Base-by-base conservation (phyloP, 2,888 invertebrate genomes). In the Helleia helle region DNA sequence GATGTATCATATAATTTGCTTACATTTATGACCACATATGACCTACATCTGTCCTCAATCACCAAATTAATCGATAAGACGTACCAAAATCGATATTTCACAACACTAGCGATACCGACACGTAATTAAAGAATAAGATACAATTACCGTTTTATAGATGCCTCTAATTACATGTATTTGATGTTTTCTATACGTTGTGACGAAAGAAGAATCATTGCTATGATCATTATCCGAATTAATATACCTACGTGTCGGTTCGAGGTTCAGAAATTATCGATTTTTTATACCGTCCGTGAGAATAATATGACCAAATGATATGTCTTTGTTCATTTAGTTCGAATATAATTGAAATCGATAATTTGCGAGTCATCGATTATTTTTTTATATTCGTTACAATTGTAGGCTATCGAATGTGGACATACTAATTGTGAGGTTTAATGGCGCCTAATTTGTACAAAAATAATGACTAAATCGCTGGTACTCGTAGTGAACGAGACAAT, bases 71-170 rank as follows among this genome's bases (percentile, higher is more conserved):
- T 44, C 42, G 37, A 45, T 40, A 39, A 43, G 42, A 28, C 37
- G 36, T 18, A 31, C 29, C 38, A 36, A 44, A 46, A 41, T 36
- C 43, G 46, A 44, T 57, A 57, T 71, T 71, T 63, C 71, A 55
- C 58, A 71, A 36, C 18, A 36, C 36, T 14, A 36, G 7, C 22
- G 54, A 58, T 56, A 62, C 52, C 76, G 73, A 72, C 71, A 73
- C 73, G 65, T 80, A 80, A 81, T 83, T 79, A 83, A 76, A 79
- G 77, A 77, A 75, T 71, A 77, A 65, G 71, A 56, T 58, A 76
- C 77, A 79, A 81, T 80, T 77, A 80, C 80, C 76, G 74, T 80
- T n/a, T 81, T 79, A 81, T 73, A 77, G 71, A 79, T 72, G 69
- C 70, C 69, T 71, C 70, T 83, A 83, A 83, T 83, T 81, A 83